Conservation (phyloP, 2,113 vertebrate species). For the Trochalopteron elliotii region DNA sequence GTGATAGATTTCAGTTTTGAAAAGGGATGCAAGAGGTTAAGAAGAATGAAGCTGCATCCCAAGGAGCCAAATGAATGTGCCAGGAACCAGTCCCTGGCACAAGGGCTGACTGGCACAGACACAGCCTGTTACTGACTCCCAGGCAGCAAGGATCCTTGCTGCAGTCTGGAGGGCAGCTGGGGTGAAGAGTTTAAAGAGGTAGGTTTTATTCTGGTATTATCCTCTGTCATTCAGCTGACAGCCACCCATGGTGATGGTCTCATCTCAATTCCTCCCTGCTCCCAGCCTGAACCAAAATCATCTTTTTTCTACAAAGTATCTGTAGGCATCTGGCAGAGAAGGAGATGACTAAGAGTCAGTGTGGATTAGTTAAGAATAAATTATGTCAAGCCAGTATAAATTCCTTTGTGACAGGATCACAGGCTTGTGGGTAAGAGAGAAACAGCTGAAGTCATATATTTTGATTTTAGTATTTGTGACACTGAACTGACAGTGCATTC, state of each 20-base stretch:
- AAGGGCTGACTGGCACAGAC: neutral
- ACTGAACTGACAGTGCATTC: neutral
- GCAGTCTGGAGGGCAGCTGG: neutral
- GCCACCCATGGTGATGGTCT: neutral
- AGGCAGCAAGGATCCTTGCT: neutral
- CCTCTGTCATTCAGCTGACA: neutral
- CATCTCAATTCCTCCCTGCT: neutral
- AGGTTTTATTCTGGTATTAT: neutral
- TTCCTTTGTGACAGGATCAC: neutral
- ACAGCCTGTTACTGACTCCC: neutral
- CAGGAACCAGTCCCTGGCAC: neutral
- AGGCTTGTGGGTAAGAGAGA: neutral
- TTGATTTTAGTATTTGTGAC: neutral
- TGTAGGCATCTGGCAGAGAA: neutral
- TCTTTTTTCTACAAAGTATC: neutral
- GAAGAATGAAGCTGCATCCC: neutral
- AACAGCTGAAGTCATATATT: slow-evolving; percentile 12
- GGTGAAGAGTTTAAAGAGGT: neutral
- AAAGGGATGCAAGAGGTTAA: neutral
- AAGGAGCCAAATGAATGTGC: neutral
- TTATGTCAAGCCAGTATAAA: slow-evolving; percentile 4
- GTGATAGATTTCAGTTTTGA: neutral
- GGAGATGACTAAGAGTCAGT: neutral
- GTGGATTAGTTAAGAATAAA: slow-evolving; percentile 36
- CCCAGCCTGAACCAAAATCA: neutral